Evolutionary conservation across 2,888 invertebrate genomes (phyloP).

Genomic region (Meiosimyza decipiens): DNA sequence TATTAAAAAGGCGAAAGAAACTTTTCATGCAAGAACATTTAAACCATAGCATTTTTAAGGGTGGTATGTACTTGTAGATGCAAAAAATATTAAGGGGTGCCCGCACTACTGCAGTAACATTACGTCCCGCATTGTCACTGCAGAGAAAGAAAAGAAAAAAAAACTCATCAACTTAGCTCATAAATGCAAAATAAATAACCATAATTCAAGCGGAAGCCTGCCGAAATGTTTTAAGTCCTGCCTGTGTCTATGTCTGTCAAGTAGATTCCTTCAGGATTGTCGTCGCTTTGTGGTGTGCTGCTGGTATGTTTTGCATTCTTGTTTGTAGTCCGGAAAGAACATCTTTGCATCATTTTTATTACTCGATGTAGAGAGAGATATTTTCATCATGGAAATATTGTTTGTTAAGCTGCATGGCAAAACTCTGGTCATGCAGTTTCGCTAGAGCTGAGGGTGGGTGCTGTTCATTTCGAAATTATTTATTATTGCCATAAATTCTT

Average conservation of each 20-base stretch:
- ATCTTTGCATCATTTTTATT: background rate
- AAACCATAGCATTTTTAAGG: too few species aligned
- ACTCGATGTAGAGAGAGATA: background rate
- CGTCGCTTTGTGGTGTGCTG: constrained; percentile 7
- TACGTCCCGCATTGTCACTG: constrained; percentile 5
- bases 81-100: background rate
- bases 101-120: background rate
- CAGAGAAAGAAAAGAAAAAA: background rate
- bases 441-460: background rate
- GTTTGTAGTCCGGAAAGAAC: background rate
- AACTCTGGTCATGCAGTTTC: background rate
- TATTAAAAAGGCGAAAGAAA: constrained; percentile 17
- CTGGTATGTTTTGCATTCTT: constrained; percentile 2
- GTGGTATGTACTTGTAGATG: too few species aligned
- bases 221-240: constrained; percentile 1
- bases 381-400: constrained; percentile 14
- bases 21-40: background rate
- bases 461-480: background rate
- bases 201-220: constrained; percentile 26
- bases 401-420: constrained; percentile 12
- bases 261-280: background rate
- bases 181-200: constrained; percentile 35
- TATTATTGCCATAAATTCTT: background rate
- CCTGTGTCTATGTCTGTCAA: constrained; percentile 10
- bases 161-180: constrained; percentile 27